Conservation (phyloP, 2,113 vertebrate genomes). For the Ramphastos sulfuratus region DNA sequence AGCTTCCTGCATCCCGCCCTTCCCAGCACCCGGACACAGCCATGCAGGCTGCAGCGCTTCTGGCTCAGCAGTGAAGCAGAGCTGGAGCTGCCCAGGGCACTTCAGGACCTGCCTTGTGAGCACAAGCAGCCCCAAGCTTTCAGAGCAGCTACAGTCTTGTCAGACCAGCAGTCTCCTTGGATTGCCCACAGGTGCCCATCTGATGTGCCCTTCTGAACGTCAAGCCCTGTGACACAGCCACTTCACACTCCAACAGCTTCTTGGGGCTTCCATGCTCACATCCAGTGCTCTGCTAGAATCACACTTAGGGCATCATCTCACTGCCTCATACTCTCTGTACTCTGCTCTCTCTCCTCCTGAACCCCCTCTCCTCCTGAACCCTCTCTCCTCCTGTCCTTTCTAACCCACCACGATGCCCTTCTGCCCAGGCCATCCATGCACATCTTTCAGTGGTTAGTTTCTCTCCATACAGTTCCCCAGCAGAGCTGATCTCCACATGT, state of each 20-base stretch:
- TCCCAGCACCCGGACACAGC: rapidly evolving
- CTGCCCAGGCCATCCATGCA: neutral
- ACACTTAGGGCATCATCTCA: neutral
- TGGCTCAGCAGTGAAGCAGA: neutral
- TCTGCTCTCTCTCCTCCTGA: neutral
- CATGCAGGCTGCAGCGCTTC: neutral
- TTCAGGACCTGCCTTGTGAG: neutral
- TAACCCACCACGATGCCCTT: neutral
- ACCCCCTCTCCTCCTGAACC: neutral
- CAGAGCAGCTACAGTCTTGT: neutral
- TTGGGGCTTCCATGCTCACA: neutral
- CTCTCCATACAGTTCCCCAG: neutral
- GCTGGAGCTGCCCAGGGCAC: neutral
- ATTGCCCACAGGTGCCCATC: rapidly evolving
- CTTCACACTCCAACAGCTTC: neutral
- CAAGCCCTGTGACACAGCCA: neutral
- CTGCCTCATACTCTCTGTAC: neutral
- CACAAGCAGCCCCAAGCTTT: neutral
- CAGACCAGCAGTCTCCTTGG: neutral
- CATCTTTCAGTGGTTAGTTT: neutral
- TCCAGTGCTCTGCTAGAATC: neutral
- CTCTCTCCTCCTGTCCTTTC: neutral
- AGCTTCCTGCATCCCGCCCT: neutral
- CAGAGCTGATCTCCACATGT: neutral
- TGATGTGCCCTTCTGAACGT: rapidly evolving